Evolutionary conservation across 2,113 vertebrate genomes (phyloP), one percentile per base, ranked within the genome.

Genomic region (Sprattus sprattus): DNA sequence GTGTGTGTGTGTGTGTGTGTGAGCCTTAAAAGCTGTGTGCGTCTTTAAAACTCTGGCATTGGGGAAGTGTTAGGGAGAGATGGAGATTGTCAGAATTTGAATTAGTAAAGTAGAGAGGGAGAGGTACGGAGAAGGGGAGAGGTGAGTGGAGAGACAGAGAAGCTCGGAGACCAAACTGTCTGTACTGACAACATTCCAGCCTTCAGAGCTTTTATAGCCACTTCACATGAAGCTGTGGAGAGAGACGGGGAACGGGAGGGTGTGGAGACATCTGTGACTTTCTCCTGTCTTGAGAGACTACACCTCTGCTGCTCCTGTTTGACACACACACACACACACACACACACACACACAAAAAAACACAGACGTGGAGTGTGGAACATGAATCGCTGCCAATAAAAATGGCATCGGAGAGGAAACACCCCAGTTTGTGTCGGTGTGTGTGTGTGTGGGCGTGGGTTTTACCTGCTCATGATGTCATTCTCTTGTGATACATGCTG

Each of bases 1-100:
- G 13, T 83, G 81, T 49, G 52, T 81, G 50, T 20, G 81, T 85
- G 83, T 49, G 57, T 75, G 57, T 75, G 47, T 49, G 25, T 25
- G 47, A 6, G 46, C 46, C 39, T 39, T 39, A 39, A 39, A 39
- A 39, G 39, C 39, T 39, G 39, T 39, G 39, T 39, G 39, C 39
- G 39, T 39, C 39, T 39, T 39, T n/a, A n/a, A n/a, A n/a, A n/a
- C n/a, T n/a, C n/a, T n/a, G n/a, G n/a, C n/a, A n/a, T n/a, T 39
- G 39, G 39, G 39, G 39, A 39, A 39, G 39, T 39, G 39, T 39
- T 39, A 39, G 39, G 39, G 39, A 39, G 39, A 39, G 39, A 39
- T 39, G 39, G 39, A 39, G 39, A 39, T 39, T 39, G 39, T 39
- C 1, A 39, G 39, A 39, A 39, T 1, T 39, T 39, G 39, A 39